phyloP scores from a whole-genome alignment of 2,797 vertebrate genomes.

The Danio jaintianensis region DNA sequence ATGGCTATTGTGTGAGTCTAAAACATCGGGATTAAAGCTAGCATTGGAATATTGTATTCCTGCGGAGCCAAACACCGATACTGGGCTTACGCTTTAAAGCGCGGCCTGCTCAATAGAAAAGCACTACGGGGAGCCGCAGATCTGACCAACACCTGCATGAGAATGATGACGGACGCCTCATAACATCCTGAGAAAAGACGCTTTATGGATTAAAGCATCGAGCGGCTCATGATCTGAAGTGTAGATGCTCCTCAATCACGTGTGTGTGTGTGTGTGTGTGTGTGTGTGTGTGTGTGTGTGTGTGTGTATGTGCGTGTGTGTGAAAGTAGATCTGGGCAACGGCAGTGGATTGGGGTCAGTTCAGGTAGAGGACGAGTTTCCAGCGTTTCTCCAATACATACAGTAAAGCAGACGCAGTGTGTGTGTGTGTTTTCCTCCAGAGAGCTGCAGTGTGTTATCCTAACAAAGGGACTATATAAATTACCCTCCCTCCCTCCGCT shows the following conservation, averaged over 20 bases:
- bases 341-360: neutral
- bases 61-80: constrained; percentile 20
- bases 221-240: constrained; percentile 58
- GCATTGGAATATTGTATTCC: constrained; percentile 37
- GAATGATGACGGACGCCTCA: constrained; percentile 62
- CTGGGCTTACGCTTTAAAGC: constrained; percentile 46
- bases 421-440: constrained; percentile 1
- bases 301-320: too few species aligned
- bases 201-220: constrained; percentile 61
- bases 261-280: too few species aligned
- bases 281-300: too few species aligned
- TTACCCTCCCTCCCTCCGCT: constrained; percentile 54
- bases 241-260: constrained; percentile 48
- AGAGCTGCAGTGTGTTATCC: constrained; percentile 48
- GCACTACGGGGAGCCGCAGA: constrained; percentile 40
- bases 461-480: constrained; percentile 64
- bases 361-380: constrained; percentile 14
- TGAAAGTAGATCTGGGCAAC: neutral
- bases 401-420: constrained; percentile 1
- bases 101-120: constrained; percentile 37
- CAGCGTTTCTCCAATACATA: neutral
- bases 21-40: constrained; percentile 3
- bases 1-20: constrained; percentile 13
- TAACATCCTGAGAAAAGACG: constrained; percentile 64
- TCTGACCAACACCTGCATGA: constrained; percentile 46